Base-by-base conservation (phyloP, 2,888 invertebrate genomes). In the Tipula vernalis region DNA sequence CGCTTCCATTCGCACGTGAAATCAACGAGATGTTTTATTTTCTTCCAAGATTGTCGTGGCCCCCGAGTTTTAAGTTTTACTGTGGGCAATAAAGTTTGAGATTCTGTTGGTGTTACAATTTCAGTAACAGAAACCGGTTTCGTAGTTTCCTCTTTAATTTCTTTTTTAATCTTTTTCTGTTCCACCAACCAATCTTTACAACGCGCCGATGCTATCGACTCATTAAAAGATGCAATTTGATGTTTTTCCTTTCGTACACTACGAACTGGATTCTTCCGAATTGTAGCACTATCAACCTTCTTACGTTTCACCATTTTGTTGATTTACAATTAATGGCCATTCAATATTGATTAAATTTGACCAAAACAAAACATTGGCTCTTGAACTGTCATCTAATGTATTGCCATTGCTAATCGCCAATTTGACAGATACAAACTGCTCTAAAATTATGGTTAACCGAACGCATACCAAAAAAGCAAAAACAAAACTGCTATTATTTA, bases 1-100 rank as follows among this genome's bases (percentile, higher is more conserved):
- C 92, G 90, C 86, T 92, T 92, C 94, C 94, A 94, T 87, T 93
- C 93, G 89, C 95, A 95, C 83, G 91, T 91, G 89, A 92, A 89
- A 0, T 88, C 89, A 1, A 93, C 89, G 13, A 92, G 88, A 39
- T 87, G 87, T 41, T 85, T 71, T 87, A 87, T 83, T 88, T 87
- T 88, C 42, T 83, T 88, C 88, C 85, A 87, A 87, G 85, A 87
- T 88, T 87, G 42, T 28, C 86, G 42, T 6, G 36, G n/a, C 2
- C 36, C 41, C 0, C 41, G 13, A 39, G 41, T 39, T 84, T 84
- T 84, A 39, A 84, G 41, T 15, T 41, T 84, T 39, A 41, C 4
- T n/a, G 12, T 39, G 5, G 84, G 84, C 5, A 36, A 39, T 3
- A 87, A 86, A 44, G 88, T 86, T 47, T 36, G 86, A 1, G 39